Evolutionary conservation across 2,888 invertebrate genomes (phyloP).

Genomic region (Drosophila recens): DNA sequence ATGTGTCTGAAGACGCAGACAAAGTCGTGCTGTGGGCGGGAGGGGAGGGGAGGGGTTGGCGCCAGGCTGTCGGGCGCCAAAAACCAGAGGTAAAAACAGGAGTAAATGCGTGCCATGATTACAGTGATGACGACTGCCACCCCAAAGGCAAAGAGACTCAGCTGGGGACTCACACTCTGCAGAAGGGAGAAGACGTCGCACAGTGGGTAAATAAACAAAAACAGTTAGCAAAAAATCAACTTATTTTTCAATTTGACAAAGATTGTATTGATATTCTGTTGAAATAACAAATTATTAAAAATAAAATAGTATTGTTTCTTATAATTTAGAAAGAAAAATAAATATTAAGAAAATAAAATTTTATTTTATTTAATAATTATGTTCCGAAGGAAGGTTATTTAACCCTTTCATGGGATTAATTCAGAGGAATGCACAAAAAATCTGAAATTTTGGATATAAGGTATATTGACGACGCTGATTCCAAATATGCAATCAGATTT

Average conservation of each 20-base stretch:
- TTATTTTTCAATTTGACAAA: neutral
- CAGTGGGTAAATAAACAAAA: neutral
- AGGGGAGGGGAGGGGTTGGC: conserved; percentile 51
- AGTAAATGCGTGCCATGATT: conserved; percentile 84
- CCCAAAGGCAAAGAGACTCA: conserved; percentile 33
- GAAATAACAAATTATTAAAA: no score
- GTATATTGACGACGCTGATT: no score
- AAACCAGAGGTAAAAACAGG: conserved; percentile 84
- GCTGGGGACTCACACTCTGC: conserved; percentile 17
- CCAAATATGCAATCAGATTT: no score
- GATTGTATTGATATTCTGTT: no score
- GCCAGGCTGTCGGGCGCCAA: conserved; percentile 84
- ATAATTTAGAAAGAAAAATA: no score
- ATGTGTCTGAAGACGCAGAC: conserved; percentile 56
- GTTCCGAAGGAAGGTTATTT: no score
- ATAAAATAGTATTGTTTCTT: no score
- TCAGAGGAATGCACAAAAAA: no score
- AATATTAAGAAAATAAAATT: no score
- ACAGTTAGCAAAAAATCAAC: neutral
- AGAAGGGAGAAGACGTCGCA: conserved; percentile 16
- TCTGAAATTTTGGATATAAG: no score
- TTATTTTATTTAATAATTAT: no score
- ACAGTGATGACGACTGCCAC: conserved; percentile 84
- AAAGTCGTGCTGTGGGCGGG: neutral
- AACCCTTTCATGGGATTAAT: no score